These are phyloP conservation scores for Amphipoea lucens DNA, from an alignment of 2,888 invertebrate species.

Conservation along the genomic window DNA sequence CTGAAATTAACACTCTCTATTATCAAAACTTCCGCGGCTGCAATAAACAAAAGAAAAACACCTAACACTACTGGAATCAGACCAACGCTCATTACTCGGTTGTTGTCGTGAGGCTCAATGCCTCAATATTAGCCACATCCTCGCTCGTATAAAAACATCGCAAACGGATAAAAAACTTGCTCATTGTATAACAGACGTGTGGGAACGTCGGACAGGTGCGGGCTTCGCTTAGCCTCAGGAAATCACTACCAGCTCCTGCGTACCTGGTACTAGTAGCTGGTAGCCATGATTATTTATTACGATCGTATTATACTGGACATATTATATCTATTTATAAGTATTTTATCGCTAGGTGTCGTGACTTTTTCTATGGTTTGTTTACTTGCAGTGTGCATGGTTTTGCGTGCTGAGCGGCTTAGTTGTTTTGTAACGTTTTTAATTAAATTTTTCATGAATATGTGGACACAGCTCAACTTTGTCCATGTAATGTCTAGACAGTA, in stretches of 20 bases:
- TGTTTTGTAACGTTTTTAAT: not conserved
- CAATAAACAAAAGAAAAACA: not conserved
- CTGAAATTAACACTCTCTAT: not conserved
- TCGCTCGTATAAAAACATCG: conserved; percentile 77
- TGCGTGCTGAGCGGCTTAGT: not conserved
- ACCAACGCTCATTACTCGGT: conserved; percentile 49
- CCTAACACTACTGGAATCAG: not conserved
- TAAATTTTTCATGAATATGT: not conserved
- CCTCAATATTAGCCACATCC: conserved; percentile 74
- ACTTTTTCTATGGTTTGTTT: conserved; percentile 31
- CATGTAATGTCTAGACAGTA: not conserved
- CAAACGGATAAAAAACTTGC: conserved; percentile 84
- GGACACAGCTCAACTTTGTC: not conserved
- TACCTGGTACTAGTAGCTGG: conserved; percentile 56
- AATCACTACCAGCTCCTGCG: conserved; percentile 82
- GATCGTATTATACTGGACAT: conserved; percentile 53
- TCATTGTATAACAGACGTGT: conserved; percentile 85
- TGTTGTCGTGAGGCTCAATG: conserved; percentile 54
- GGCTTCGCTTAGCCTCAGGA: conserved; percentile 79
- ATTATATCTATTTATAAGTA: conserved; percentile 49
- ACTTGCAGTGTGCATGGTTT: conserved; percentile 15
- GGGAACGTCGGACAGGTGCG: conserved; percentile 86
- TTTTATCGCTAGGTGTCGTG: conserved; percentile 10
- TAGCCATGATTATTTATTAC: conserved; percentile 69
- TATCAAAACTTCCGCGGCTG: not conserved